These are phyloP conservation scores for Monochamus saltuarius DNA, from an alignment of 1,140 invertebrate species.

Conservation along the genomic window DNA sequence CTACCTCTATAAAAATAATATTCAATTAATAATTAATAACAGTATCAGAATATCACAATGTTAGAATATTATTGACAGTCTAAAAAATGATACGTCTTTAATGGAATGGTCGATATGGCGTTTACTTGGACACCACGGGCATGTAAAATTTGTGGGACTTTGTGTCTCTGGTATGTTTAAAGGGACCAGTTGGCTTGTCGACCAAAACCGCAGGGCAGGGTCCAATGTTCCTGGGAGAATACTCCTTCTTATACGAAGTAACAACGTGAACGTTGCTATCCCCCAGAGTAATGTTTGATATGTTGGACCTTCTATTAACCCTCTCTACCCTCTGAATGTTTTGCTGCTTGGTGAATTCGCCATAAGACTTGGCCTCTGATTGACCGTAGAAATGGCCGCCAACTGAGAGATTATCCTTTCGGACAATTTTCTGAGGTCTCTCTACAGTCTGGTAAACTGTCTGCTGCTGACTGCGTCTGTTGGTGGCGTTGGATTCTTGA, in stretches of 20 bases:
- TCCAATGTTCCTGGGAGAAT: conserved; percentile 64
- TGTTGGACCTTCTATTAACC: conserved; percentile 62
- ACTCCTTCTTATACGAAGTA: conserved; percentile 77
- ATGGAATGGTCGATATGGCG: conserved; percentile 1
- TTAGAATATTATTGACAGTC: conserved; percentile 34
- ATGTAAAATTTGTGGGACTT: conserved; percentile 81
- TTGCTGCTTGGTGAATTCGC: conserved; percentile 62
- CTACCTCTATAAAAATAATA: conserved; percentile 21
- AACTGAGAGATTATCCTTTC: conserved; percentile 65
- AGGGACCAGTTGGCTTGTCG: conserved; percentile 70
- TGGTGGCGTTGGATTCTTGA: conserved; percentile 51
- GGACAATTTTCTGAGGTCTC: conserved; percentile 58
- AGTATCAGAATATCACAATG: conserved; percentile 41
- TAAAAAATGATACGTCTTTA: conserved; percentile 3
- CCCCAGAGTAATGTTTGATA: conserved; percentile 71
- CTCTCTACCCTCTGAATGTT: conserved; percentile 56
- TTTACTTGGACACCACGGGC: conserved; percentile 50
- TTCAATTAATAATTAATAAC: conserved; percentile 23
- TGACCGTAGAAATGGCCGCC: conserved; percentile 72
- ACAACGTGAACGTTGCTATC: conserved; percentile 57
- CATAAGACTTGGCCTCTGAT: conserved; percentile 65
- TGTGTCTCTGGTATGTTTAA: conserved; percentile 79
- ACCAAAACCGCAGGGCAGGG: conserved; percentile 78
- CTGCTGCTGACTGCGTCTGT: conserved; percentile 50
- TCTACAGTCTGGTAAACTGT: conserved; percentile 52